phyloP scores from a whole-genome alignment of 2,888 invertebrate species.

The Caenorhabditis macrosperma region DNA sequence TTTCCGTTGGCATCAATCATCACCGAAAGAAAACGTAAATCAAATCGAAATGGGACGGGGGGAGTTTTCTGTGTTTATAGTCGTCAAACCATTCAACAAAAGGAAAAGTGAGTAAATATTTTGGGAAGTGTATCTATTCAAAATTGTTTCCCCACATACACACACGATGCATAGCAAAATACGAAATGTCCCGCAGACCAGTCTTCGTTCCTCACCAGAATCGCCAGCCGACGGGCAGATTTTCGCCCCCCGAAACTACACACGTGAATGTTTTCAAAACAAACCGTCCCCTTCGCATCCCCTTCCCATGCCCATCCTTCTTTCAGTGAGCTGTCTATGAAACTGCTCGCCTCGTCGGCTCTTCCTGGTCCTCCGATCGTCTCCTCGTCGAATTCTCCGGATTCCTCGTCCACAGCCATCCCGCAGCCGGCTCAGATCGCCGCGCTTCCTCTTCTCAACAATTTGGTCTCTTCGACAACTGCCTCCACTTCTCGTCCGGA shows the following conservation, averaged over 20 bases:
- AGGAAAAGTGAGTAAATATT: slow-evolving; percentile 9
- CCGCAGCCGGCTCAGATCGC: slow-evolving; percentile 18
- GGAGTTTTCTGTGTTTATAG: not conserved
- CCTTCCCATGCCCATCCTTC: not conserved
- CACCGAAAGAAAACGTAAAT: no score
- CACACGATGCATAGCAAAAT: not conserved
- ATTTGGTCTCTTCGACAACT: slow-evolving; percentile 43
- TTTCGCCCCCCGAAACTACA: slow-evolving; percentile 34
- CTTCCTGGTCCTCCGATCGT: slow-evolving; percentile 52
- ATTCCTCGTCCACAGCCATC: slow-evolving; percentile 23
- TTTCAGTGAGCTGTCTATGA: slow-evolving; percentile 46
- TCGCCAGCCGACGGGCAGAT: not conserved
- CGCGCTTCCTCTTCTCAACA: slow-evolving; percentile 34
- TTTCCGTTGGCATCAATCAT: no score
- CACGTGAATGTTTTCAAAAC: slow-evolving; percentile 42
- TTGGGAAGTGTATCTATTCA: slow-evolving; percentile 15
- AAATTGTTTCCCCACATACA: slow-evolving; percentile 10
- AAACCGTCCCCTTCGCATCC: slow-evolving; percentile 24
- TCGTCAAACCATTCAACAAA: slow-evolving; percentile 6
- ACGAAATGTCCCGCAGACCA: slow-evolving; percentile 12
- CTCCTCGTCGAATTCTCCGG: slow-evolving; percentile 46
- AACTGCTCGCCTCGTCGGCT: slow-evolving; percentile 42
- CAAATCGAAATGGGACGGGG: not conserved
- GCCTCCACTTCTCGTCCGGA: slow-evolving; percentile 58
- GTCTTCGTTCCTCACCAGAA: slow-evolving; percentile 23